Conservation (phyloP, 2,888 invertebrate species). For the Drosophila subsilvestris region DNA sequence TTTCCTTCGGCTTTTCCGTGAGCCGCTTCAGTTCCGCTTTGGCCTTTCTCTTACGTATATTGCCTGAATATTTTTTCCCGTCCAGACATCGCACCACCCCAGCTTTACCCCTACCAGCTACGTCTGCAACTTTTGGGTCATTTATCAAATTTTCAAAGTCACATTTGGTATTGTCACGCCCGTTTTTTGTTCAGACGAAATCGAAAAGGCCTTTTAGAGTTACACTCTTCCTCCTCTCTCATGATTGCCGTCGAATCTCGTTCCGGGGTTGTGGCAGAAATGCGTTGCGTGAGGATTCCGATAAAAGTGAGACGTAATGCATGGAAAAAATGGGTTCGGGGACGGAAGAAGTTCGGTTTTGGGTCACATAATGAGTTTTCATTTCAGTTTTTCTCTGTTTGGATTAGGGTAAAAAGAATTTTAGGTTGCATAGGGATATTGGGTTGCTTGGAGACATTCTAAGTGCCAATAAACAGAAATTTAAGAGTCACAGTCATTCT, state of each 20-base stretch:
- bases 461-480: conserved; percentile 2
- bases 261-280: conserved; percentile 22
- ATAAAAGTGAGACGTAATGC: conserved; percentile 59
- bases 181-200: conserved; percentile 50
- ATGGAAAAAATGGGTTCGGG: conserved; percentile 33
- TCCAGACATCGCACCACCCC: conserved; percentile 49
- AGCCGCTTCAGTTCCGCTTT: conserved; percentile 64
- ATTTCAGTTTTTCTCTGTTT: conserved; percentile 32
- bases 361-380: conserved; percentile 52
- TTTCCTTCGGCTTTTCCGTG: conserved; percentile 37
- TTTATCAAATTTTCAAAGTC: conserved; percentile 83
- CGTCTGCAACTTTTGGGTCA: conserved; percentile 70
- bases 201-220: conserved; percentile 60
- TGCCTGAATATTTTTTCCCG: conserved; percentile 64
- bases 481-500: conserved; percentile 28
- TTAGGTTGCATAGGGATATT: background rate
- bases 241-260: conserved; percentile 5
- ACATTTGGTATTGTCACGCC: conserved; percentile 81
- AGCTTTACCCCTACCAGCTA: conserved; percentile 7
- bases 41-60: conserved; percentile 40
- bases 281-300: conserved; percentile 64
- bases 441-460: too few species aligned
- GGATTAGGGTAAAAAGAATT: conserved; percentile 30
- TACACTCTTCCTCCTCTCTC: background rate
- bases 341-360: conserved; percentile 45